phyloP scores from a whole-genome alignment of 2,113 vertebrate genomes.

The Anolis carolinensis region DNA sequence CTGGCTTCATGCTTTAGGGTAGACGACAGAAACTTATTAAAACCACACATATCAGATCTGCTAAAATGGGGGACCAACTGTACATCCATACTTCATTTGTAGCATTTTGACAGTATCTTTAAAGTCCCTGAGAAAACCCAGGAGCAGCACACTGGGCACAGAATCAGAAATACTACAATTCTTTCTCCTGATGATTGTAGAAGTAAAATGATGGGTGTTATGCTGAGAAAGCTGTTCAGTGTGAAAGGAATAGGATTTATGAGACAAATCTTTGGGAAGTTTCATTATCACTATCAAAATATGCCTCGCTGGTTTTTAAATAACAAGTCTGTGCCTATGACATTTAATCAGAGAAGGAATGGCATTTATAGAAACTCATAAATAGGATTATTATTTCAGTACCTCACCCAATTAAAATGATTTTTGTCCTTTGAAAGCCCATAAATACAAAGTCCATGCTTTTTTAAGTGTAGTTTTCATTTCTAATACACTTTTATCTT shows the following conservation, averaged over 20 bases:
- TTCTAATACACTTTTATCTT: constrained; percentile 32
- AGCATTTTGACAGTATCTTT: too few relatives aligned
- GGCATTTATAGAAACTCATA: constrained; percentile 60
- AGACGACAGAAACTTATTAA: too few relatives aligned
- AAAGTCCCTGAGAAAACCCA: too few relatives aligned
- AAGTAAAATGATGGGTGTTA: background rate
- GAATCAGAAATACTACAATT: background rate
- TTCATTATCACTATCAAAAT: constrained; percentile 55
- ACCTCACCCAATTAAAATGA: constrained; percentile 46
- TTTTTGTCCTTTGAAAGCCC: constrained; percentile 41
- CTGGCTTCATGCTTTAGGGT: too few relatives aligned
- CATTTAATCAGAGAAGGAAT: constrained; percentile 70
- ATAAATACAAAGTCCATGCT: constrained; percentile 51
- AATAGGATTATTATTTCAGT: constrained; percentile 53
- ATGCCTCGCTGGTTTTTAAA: constrained; percentile 62
- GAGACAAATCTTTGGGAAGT: constrained; percentile 34
- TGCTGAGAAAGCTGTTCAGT: constrained; percentile 11
- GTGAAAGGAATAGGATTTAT: constrained; percentile 14
- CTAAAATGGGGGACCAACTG: too few relatives aligned
- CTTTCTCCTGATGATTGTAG: background rate
- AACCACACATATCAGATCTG: too few relatives aligned
- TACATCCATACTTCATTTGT: too few relatives aligned
- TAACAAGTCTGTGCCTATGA: constrained; percentile 59
- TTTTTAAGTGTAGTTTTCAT: constrained; percentile 31
- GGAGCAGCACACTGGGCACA: too few relatives aligned